Percentiles rank a stretch among this genome's conserved stretches.
phyloP scores from a whole-genome alignment of 2,888 invertebrate genomes.

The Euzetes globulus region DNA sequence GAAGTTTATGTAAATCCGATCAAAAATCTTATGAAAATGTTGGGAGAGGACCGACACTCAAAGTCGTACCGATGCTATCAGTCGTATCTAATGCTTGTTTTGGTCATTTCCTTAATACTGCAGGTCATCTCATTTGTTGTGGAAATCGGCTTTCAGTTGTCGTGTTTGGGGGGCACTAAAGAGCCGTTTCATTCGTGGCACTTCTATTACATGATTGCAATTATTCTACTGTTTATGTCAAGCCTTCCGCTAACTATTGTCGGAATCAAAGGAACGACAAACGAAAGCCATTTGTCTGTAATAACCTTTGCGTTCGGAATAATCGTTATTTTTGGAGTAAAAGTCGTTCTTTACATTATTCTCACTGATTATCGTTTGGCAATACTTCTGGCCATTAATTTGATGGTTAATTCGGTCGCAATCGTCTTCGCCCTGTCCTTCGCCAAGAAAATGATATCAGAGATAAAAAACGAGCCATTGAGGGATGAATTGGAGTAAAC shows the following conservation, averaged over 20 bases:
- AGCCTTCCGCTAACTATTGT: constrained; percentile 12
- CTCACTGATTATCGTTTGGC: constrained; percentile 6
- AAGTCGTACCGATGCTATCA: constrained; percentile 10
- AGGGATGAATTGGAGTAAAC: not conserved
- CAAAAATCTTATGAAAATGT: not conserved
- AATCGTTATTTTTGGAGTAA: not conserved
- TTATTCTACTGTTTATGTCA: not conserved
- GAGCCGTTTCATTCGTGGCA: not conserved
- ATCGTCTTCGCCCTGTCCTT: not conserved
- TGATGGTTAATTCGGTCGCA: not conserved
- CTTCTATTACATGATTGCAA: not conserved
- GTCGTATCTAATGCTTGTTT: constrained; percentile 1
- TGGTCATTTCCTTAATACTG: not conserved
- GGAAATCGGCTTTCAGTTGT: not conserved
- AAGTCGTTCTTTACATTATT: not conserved
- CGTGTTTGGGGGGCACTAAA: not conserved
- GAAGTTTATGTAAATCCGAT: not conserved
- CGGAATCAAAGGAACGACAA: constrained; percentile 11
- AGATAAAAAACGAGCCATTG: not conserved
- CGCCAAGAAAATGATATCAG: not conserved
- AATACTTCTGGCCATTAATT: constrained; percentile 2
- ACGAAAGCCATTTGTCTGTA: not conserved
- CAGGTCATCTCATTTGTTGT: constrained; percentile 5
- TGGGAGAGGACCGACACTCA: not conserved
- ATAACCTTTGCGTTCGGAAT: not conserved